Evolutionary conservation across 2,888 invertebrate genomes (phyloP).

Genomic region (Andricus curvator): DNA sequence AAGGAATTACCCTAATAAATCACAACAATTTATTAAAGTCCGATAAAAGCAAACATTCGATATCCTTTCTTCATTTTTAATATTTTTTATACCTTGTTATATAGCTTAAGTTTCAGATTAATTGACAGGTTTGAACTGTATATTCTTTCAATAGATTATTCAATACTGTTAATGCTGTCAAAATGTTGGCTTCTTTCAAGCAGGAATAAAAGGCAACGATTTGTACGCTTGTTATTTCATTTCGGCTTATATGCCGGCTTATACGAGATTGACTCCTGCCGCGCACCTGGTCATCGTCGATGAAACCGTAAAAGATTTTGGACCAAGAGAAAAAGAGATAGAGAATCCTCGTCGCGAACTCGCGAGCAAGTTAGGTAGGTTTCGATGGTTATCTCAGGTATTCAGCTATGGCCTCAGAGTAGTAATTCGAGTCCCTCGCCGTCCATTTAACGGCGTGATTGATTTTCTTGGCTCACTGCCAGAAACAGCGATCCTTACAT

Average conservation of each 20-base stretch:
- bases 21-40: not conserved
- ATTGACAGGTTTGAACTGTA: not conserved
- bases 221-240: constrained; percentile 32
- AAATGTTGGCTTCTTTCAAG: constrained; percentile 21
- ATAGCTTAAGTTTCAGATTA: not conserved
- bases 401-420: constrained; percentile 9
- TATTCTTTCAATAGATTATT: constrained; percentile 4
- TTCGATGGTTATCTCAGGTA: constrained; percentile 31
- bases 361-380: constrained; percentile 33
- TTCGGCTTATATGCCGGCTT: constrained; percentile 2
- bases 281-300: constrained; percentile 23
- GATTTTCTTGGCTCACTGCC: constrained; percentile 18
- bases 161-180: constrained; percentile 25
- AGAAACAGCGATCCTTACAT: not conserved
- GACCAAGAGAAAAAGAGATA: constrained; percentile 6
- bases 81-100: not conserved
- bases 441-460: constrained; percentile 29
- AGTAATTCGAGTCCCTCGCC: constrained; percentile 16
- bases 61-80: not conserved
- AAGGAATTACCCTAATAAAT: not conserved
- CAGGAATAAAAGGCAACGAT: constrained; percentile 22
- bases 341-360: constrained; percentile 10
- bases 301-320: constrained; percentile 15
- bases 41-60: no score
- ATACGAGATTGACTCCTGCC: constrained; percentile 7